These are phyloP conservation scores for Dermatemys mawii DNA, from an alignment of 2,113 vertebrate genomes.

Conservation along the genomic window DNA sequence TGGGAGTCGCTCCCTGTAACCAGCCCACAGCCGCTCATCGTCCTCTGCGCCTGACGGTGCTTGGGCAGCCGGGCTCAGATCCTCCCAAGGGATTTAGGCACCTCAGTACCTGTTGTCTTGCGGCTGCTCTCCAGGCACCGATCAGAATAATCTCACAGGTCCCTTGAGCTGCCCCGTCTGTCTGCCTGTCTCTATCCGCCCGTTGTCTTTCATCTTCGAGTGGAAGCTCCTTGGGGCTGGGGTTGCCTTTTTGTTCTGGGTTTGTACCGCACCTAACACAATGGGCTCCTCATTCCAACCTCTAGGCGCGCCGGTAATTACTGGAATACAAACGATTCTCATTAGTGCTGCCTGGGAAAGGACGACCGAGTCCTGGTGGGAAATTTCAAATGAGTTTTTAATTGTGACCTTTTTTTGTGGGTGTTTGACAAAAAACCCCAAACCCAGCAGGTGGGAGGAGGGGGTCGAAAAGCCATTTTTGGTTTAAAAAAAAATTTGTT, in stretches of 20 bases:
- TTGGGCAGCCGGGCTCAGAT: not conserved
- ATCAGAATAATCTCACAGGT: no score
- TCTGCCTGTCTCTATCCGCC: not conserved
- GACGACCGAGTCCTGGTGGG: not conserved
- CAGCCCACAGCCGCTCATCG: no score
- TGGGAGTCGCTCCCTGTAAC: no score
- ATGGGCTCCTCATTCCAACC: not conserved
- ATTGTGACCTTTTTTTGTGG: not conserved
- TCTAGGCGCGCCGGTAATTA: not conserved
- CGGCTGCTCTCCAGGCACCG: no score
- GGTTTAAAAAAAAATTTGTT: not conserved
- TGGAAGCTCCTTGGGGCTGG: no score
- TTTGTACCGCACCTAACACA: not conserved
- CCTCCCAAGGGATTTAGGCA: not conserved
- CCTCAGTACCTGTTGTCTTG: no score
- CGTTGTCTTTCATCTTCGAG: not conserved
- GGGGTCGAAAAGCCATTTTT: not conserved
- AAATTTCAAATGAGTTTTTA: no score
- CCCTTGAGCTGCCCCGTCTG: not conserved
- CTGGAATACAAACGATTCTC: not conserved
- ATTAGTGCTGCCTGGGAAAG: not conserved
- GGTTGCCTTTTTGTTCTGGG: not conserved
- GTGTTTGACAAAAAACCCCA: not conserved
- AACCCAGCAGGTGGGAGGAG: not conserved
- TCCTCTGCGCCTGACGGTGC: no score